These are phyloP conservation scores for Poecilia wingei DNA, from an alignment of 2,797 vertebrate genomes.

Conservation along the genomic window DNA sequence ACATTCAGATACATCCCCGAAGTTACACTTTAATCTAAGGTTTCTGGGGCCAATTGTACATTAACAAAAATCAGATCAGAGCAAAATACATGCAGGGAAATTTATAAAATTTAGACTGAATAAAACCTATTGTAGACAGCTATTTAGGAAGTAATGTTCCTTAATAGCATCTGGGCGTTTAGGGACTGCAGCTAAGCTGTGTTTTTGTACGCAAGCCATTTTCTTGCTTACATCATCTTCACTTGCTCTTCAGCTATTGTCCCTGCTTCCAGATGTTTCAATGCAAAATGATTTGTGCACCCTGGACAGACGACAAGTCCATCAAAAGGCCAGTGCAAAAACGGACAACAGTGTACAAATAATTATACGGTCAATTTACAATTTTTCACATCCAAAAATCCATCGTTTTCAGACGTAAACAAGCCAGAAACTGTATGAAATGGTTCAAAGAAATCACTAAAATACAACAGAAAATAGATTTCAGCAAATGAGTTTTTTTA, in stretches of 20 bases:
- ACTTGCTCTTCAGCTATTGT: conserved; percentile 1
- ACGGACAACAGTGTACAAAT: neutral
- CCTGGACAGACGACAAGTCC: no score
- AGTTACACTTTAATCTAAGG: neutral
- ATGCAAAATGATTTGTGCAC: neutral
- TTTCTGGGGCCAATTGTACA: no score
- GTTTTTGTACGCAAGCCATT: neutral
- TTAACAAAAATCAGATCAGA: neutral
- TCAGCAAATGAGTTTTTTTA: neutral
- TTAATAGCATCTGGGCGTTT: neutral
- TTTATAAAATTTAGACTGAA: neutral
- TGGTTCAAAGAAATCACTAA: neutral
- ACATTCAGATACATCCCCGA: neutral
- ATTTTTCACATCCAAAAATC: neutral
- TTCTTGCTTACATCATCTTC: neutral
- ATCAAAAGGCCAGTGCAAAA: neutral
- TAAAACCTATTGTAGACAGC: neutral
- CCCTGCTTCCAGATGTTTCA: neutral
- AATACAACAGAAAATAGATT: neutral
- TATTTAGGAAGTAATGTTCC: neutral
- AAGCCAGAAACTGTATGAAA: neutral
- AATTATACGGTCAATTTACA: conserved; percentile 1
- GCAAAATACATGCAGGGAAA: neutral
- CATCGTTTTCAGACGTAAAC: neutral
- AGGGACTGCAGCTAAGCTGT: neutral